Base-by-base conservation (phyloP, 2,797 vertebrate species). In the Manis javanica region DNA sequence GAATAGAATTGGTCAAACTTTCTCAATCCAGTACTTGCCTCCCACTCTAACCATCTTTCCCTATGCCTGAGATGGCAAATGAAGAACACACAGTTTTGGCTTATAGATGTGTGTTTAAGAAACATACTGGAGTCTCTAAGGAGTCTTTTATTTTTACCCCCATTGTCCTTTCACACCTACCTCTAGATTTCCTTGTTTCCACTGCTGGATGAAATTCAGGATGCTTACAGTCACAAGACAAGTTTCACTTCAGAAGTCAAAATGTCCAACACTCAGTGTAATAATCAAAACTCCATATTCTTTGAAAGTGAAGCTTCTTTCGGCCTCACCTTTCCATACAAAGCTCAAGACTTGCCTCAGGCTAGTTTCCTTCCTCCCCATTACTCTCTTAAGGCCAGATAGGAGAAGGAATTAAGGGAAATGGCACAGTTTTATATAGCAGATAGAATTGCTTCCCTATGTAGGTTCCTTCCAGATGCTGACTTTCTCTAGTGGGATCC, bases 301-400 rank as follows among this genome's bases (percentile, higher is more conserved):
- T 77, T 78, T 78, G 7, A 14, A 87, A 90, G 21, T 61, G 37
- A 96, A 91, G 39, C 46, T 75, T 79, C 69, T 94, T 94, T 46
- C 39, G 84, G 42, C 57, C 23, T 57, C 37, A 49, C 51, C 21
- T 31, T 49, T 18, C n/a, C 1, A 46, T 4, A 13, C 15, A 61
- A 86, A 61, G 13, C 0, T 83, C 39, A 83, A 83, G 34, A 66
- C 14, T 16, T 77, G 29, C 26, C 57, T 87, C 31, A 64, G 26
- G 23, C 61, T 87, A 46, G 55, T 83, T 68, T 68, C 21, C 26
- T 92, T 90, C 31, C 15, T 49, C 16, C 13, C 18, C 21, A 96
- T 29, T 5, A 81, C 26, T 81, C 23, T 51, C 42, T 46, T 1
- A 37, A 64, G 3, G 31, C 24, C 24, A 11, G 1, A 85, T 53